Evolutionary conservation across 2,888 invertebrate genomes (phyloP), one percentile per base, ranked within the genome.

Genomic region (Platycheirus albimanus): DNA sequence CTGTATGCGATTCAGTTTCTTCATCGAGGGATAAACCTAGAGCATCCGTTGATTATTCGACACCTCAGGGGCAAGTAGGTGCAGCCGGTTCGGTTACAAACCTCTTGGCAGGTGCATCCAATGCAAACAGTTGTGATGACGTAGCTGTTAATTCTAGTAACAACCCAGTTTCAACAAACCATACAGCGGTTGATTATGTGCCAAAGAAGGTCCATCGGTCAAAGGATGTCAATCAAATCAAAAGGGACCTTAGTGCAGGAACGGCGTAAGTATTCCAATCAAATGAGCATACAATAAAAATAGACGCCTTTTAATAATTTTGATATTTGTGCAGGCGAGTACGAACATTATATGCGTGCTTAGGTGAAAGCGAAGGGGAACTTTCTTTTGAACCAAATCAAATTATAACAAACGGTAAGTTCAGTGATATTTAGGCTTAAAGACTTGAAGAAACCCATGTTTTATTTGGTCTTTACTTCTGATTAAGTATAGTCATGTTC

Each of bases 331-430:
- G 66, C 90, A 95, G 96, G 90, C 94, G 96, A 89, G 99, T 98
- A 84, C 93, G 98, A 88, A 99, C 99, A 64, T 92, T 99, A 86
- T 99, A 98, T 92, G 96, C 98, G 63, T 99, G 99, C 90, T 93
- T 97, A 86, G 99, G 98, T 69, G 99, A 98, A 92, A 97, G 97
- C 91, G 98, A 98, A 89, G 97, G 98, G 85, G 99, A 99, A 93
- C 92, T 99, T 86, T 98, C 98, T 28, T 99, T 99, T 92, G 98
- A 98, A 92, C 98, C 99, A 85, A 99, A 99, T 93, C 97, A 98
- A 93, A 97, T 99, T 88, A 97, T 99, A 88, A 97, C 96, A 84
- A 97, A 98, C 93, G 98, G 99, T 98, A 92, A 88, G 86, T 86
- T 10, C n/a, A n/a, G 24, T 24, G 24, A 24, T 24, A 24, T 24